Evolutionary conservation across 1,140 invertebrate species (phyloP).

Genomic region (Meloidogyne floridensis): DNA sequence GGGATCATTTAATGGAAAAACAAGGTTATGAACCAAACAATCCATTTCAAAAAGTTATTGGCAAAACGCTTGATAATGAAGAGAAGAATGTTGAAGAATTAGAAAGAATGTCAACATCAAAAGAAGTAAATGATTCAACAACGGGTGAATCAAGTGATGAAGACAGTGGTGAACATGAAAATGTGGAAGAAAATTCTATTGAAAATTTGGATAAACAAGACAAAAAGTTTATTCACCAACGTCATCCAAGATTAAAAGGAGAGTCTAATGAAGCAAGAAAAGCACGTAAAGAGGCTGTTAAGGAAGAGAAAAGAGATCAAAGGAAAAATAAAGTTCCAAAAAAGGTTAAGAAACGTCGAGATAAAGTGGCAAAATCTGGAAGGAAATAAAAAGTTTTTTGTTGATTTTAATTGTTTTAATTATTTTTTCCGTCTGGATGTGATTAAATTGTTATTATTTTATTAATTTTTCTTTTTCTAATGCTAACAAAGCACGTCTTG

Average conservation of each 20-base stretch:
- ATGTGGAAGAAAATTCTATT: background rate
- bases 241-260: constrained; percentile 69
- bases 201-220: background rate
- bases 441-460: constrained; percentile 24
- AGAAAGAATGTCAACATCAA: background rate
- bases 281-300: constrained; percentile 68
- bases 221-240: constrained; percentile 39
- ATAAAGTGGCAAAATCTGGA: constrained; percentile 50
- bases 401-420: constrained; percentile 31
- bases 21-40: constrained; percentile 73
- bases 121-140: background rate
- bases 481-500: background rate
- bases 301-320: constrained; percentile 82
- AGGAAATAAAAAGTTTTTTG: background rate
- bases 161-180: constrained; percentile 1
- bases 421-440: constrained; percentile 2
- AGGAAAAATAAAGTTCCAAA: constrained; percentile 83
- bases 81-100: background rate
- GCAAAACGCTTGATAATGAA: constrained; percentile 48
- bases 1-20: constrained; percentile 81
- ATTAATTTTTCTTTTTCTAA: constrained; percentile 6
- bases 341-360: constrained; percentile 81
- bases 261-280: constrained; percentile 85
- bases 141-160: constrained; percentile 21
- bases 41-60: constrained; percentile 65